Evolutionary conservation across 2,113 vertebrate species (phyloP).

Genomic region (Sitta europaea): DNA sequence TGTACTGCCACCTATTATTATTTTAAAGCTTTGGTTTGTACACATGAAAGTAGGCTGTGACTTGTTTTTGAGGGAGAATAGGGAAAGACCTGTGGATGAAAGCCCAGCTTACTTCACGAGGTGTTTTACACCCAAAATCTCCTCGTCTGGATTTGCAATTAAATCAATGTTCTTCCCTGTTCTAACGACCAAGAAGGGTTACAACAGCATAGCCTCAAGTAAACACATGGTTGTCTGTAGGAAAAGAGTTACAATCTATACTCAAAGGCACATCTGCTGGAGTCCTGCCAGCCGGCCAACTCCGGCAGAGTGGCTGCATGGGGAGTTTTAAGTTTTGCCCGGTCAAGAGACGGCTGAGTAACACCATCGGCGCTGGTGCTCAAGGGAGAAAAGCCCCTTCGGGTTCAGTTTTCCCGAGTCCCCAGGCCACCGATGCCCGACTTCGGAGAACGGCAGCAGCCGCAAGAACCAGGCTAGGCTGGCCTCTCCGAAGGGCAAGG

Average conservation of each 20-base stretch:
- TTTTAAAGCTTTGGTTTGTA: background rate
- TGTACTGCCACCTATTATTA: accelerated
- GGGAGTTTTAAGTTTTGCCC: background rate
- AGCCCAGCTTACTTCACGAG: background rate
- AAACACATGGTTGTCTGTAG: accelerated
- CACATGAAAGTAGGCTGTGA: background rate
- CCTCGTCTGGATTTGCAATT: background rate
- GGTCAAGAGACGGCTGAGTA: background rate
- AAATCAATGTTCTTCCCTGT: background rate
- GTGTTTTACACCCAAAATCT: background rate
- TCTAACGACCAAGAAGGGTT: background rate
- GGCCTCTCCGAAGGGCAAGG: background rate
- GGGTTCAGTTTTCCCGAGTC: background rate
- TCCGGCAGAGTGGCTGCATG: background rate
- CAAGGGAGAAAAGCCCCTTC: background rate
- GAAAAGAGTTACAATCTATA: background rate
- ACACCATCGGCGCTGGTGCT: no score
- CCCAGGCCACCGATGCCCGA: no score
- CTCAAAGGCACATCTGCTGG: background rate
- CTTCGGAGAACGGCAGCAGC: background rate
- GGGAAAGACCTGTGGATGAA: background rate
- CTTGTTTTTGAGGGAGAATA: background rate
- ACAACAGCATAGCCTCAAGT: background rate
- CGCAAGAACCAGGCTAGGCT: background rate
- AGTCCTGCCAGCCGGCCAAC: background rate